A percentile compares a stretch with the other conserved stretches of the same genome.
These are phyloP conservation scores for Sebastes schlegelii DNA, from an alignment of 2,113 vertebrate genomes.

Conservation along the genomic window DNA sequence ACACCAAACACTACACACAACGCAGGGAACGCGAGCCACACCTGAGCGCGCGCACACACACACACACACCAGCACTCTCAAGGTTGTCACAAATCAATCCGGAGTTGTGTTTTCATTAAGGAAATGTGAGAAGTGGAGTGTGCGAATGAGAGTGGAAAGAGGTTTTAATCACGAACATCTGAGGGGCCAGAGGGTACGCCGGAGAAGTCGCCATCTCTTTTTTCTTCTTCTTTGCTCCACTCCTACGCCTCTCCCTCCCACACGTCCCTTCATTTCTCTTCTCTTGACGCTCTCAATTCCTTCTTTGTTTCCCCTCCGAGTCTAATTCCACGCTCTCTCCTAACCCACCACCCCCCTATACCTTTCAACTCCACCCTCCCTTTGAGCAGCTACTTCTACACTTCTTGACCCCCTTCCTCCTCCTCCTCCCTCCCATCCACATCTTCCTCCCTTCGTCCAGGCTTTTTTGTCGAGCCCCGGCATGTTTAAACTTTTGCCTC, in stretches of 20 bases:
- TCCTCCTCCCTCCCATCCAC: neutral
- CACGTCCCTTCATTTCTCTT: conserved; percentile 34
- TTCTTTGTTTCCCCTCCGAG: conserved; percentile 41
- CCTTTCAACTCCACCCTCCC: conserved; percentile 24
- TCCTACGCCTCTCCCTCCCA: conserved; percentile 52
- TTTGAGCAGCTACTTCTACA: conserved; percentile 12
- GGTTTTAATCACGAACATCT: conserved; percentile 70
- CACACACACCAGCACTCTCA: conserved; percentile 33
- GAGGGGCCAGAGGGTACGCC: conserved; percentile 42
- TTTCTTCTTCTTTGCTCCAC: conserved; percentile 14
- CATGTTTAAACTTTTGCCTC: conserved; percentile 61
- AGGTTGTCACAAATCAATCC: conserved; percentile 70
- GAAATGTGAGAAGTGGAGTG: conserved; percentile 62
- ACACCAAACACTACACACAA: conserved; percentile 7
- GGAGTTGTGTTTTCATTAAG: conserved; percentile 65
- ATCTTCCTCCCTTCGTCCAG: conserved; percentile 10
- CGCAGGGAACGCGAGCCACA: neutral
- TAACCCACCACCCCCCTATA: neutral
- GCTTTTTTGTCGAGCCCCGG: conserved; percentile 36
- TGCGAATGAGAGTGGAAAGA: conserved; percentile 49
- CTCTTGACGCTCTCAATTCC: conserved; percentile 40
- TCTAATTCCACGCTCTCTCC: conserved; percentile 30
- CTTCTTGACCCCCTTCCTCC: conserved; percentile 34
- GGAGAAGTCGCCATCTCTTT: conserved; percentile 32
- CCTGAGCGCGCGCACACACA: neutral